A percentile compares a stretch with the other conserved stretches of the same genome.
These are phyloP conservation scores for Linepithema humile DNA, from an alignment of 1,140 invertebrate species.

Conservation along the genomic window DNA sequence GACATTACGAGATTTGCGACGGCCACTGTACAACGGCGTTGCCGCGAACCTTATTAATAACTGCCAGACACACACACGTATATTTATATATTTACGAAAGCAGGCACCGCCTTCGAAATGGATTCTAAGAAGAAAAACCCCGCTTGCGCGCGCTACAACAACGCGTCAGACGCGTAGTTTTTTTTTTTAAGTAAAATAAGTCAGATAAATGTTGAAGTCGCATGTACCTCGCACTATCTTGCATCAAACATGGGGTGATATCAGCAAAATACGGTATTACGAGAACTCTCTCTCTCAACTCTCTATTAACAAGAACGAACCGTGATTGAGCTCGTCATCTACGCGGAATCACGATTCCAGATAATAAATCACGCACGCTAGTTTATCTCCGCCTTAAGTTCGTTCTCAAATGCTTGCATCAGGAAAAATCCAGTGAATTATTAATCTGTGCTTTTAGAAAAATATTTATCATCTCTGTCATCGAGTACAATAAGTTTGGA, in stretches of 20 bases:
- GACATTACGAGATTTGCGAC: slow-evolving; percentile 34
- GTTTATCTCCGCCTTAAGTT: background rate
- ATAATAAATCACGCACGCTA: slow-evolving; percentile 19
- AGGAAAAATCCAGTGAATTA: background rate
- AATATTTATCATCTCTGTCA: background rate
- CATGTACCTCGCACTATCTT: background rate
- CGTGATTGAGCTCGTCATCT: background rate
- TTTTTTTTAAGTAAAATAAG: slow-evolving; percentile 29
- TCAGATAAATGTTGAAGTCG: slow-evolving; percentile 8
- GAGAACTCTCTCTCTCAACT: slow-evolving; percentile 23
- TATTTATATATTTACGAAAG: slow-evolving; percentile 61
- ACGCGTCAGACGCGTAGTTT: background rate
- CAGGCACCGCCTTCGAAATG: slow-evolving; percentile 38
- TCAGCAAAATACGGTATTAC: background rate
- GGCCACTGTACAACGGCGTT: slow-evolving; percentile 21
- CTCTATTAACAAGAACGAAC: slow-evolving; percentile 4
- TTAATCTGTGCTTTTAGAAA: background rate
- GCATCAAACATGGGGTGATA: slow-evolving; percentile 4
- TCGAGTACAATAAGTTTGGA: background rate
- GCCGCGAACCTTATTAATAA: slow-evolving; percentile 66
- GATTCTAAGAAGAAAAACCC: slow-evolving; percentile 55
- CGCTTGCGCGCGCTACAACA: slow-evolving; percentile 26
- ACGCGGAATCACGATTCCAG: slow-evolving; percentile 31
- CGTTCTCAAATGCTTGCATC: background rate
- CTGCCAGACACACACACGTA: slow-evolving; percentile 37